These are phyloP conservation scores for Aleiodes alternator DNA, from an alignment of 2,888 invertebrate species.

Conservation along the genomic window DNA sequence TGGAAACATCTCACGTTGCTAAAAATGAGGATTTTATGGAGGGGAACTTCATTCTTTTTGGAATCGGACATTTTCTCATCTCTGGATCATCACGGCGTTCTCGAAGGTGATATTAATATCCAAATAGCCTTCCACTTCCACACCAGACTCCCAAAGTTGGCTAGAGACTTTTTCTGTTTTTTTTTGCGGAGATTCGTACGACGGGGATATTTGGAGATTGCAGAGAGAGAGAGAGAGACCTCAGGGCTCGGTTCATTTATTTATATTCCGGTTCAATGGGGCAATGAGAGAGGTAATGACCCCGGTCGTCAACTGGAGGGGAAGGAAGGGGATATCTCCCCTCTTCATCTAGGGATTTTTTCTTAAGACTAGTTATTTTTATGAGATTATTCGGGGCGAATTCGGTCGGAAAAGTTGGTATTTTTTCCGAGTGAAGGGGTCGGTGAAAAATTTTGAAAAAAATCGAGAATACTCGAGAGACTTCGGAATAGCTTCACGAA, in stretches of 20 bases:
- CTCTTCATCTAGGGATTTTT: too few relatives aligned
- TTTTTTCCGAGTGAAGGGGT: too few relatives aligned
- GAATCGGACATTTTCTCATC: not conserved
- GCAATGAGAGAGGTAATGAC: too few relatives aligned
- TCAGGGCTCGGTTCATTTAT: slow-evolving; percentile 30
- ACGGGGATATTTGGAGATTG: not conserved
- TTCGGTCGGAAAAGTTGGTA: too few relatives aligned
- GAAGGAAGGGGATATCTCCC: too few relatives aligned
- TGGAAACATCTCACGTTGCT: slow-evolving; percentile 85
- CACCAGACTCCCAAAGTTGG: slow-evolving; percentile 47
- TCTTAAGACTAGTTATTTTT: too few relatives aligned
- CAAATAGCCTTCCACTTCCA: slow-evolving; percentile 52
- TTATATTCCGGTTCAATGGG: not conserved
- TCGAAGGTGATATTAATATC: slow-evolving; percentile 41
- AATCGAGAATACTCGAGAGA: too few relatives aligned
- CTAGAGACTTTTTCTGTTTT: slow-evolving; percentile 37
- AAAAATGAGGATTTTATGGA: slow-evolving; percentile 75
- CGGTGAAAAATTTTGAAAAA: too few relatives aligned
- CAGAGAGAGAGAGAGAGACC: slow-evolving; percentile 5
- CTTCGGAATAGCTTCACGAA: too few relatives aligned
- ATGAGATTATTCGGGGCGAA: not conserved
- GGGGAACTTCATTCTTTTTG: not conserved
- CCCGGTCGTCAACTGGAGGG: too few relatives aligned
- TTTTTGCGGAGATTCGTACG: not conserved
- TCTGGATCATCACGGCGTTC: slow-evolving; percentile 55